Conservation (phyloP, 2,888 invertebrate genomes). For the Drosophila demipolita region DNA sequence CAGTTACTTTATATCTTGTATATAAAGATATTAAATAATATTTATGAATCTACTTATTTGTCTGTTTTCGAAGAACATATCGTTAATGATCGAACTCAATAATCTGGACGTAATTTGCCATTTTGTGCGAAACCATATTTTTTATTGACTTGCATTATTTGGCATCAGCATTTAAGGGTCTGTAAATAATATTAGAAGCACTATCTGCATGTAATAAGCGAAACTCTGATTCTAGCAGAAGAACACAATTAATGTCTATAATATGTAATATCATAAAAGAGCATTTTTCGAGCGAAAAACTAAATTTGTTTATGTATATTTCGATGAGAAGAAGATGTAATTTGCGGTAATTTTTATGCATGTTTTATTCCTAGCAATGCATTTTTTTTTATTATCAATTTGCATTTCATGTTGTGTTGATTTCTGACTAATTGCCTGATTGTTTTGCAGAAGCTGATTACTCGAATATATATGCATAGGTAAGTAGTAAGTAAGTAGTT, state of each 20-base stretch:
- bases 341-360: background rate
- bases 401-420: background rate
- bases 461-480: too few relatives aligned
- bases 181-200: constrained; percentile 1
- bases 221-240: background rate
- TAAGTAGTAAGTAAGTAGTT: constrained; percentile 8
- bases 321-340: background rate
- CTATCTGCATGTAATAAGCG: background rate
- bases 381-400: background rate
- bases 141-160: constrained; percentile 13
- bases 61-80: constrained; percentile 4
- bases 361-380: background rate
- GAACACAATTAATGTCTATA: background rate
- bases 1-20: background rate
- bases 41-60: constrained; percentile 1
- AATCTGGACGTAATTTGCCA: constrained; percentile 33
- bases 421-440: background rate
- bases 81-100: constrained; percentile 3
- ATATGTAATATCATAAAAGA: background rate
- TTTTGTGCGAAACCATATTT: constrained; percentile 4
- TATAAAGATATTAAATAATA: background rate
- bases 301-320: background rate
- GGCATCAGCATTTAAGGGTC: background rate
- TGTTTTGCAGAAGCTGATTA: background rate
- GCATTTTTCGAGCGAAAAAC: background rate